Evolutionary conservation across 2,113 vertebrate genomes (phyloP), one percentile per base, ranked within the genome.

Genomic region (Rafetus swinhoei): DNA sequence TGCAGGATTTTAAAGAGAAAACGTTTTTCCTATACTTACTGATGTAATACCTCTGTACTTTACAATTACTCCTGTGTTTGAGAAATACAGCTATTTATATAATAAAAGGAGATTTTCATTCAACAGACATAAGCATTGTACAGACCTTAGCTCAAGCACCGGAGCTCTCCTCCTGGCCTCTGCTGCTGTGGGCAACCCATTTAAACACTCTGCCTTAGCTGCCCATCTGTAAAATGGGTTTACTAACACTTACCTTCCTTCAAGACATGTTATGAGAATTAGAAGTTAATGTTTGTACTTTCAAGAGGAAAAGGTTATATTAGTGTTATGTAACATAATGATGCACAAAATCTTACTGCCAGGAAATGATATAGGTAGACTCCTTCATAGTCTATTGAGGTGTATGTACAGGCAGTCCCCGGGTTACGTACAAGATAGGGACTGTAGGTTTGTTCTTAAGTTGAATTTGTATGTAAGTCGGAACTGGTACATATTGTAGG

Each of bases 361-460:
- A 18, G n/a, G 21, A 65, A 3, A 19, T 14, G 45, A 2, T 5
- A 29, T 10, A 29, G 45, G 24, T 6, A 52, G 74, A n/a, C 79
- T 24, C 80, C 76, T 39, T n/a, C 9, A 25, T 19, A 24, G 62
- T 85, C 27, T 0, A 0, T 35, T 69, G 14, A 72, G 50, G 14
- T 0, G 0, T 16, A 2, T 0, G 0, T 55, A 35, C 8, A 12
- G 59, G 27, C n/a, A n/a, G n/a, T n/a, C n/a, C n/a, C n/a, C n/a
- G n/a, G n/a, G n/a, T n/a, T n/a, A n/a, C n/a, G n/a, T n/a, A n/a
- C n/a, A n/a, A n/a, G n/a, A n/a, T n/a, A n/a, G n/a, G n/a, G n/a
- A n/a, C n/a, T n/a, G n/a, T n/a, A n/a, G n/a, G n/a, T n/a, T n/a
- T n/a, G n/a, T n/a, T n/a, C n/a, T n/a, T n/a, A n/a, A n/a, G n/a